Evolutionary conservation across 2,113 vertebrate species (phyloP).

Genomic region (Saguinus imperator): DNA sequence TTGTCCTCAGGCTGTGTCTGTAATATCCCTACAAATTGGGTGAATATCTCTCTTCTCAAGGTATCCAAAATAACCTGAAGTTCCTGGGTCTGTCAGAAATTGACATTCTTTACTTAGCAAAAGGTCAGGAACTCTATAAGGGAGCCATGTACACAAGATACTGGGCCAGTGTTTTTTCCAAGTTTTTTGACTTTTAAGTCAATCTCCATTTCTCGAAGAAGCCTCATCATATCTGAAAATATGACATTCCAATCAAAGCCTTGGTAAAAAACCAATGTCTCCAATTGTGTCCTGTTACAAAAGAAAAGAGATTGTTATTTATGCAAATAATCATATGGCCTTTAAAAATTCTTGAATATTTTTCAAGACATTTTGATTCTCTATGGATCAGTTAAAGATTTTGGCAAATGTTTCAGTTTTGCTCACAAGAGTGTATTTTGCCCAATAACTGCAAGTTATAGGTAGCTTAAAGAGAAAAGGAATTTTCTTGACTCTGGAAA

Average conservation of each 20-base stretch:
- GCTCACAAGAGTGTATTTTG: not conserved
- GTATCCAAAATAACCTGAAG: not conserved
- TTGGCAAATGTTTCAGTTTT: not conserved
- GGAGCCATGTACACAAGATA: not conserved
- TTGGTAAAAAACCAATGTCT: not conserved
- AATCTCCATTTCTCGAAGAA: not conserved
- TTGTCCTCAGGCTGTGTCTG: not conserved
- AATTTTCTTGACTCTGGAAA: not conserved
- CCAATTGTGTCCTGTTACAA: not conserved
- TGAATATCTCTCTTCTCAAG: not conserved
- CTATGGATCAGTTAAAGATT: not conserved
- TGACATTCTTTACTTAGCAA: not conserved
- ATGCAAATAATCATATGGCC: not conserved
- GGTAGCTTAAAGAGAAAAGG: not conserved
- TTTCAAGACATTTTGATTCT: not conserved
- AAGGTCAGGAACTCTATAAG: not conserved
- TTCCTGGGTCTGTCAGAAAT: not conserved
- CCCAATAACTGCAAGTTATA: not conserved
- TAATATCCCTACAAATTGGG: not conserved
- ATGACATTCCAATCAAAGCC: not conserved
- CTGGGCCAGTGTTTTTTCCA: not conserved
- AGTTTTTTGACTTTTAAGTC: not conserved
- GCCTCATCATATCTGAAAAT: not conserved
- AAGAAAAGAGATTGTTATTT: not conserved
- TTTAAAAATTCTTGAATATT: not conserved